Conservation (phyloP, 2,113 vertebrate species). For the Synodontis membranacea region DNA sequence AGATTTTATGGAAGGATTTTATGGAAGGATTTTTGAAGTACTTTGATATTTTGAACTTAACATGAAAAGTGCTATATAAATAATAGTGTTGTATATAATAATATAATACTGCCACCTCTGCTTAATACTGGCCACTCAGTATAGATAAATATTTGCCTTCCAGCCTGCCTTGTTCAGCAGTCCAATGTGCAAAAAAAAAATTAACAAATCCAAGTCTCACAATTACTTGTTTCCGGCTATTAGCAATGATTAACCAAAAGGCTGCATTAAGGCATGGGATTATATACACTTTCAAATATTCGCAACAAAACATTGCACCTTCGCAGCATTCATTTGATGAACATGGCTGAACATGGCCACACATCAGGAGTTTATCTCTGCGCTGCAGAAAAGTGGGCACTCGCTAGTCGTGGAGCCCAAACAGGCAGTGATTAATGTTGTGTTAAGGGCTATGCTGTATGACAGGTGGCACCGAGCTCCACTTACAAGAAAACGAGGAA, state of each 20-base stretch:
- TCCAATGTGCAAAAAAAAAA: background rate
- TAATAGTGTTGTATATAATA: no score
- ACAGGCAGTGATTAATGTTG: conserved; percentile 52
- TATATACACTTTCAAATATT: background rate
- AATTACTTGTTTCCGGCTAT: background rate
- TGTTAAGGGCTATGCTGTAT: conserved; percentile 45
- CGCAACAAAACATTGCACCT: background rate
- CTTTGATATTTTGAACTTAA: background rate
- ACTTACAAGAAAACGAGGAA: conserved; percentile 1
- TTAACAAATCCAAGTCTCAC: background rate
- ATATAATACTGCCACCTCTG: background rate
- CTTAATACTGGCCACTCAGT: background rate
- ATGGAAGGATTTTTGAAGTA: no score
- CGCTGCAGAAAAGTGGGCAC: background rate
- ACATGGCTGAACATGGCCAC: background rate
- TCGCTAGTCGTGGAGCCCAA: conserved; percentile 26
- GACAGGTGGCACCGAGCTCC: conserved; percentile 47
- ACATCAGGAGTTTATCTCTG: background rate
- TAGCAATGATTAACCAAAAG: background rate
- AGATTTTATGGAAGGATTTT: no score
- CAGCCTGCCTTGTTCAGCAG: background rate
- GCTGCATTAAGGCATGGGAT: background rate
- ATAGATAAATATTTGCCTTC: background rate
- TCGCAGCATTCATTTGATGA: background rate
- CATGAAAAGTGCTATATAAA: background rate